A percentile compares a stretch with the other conserved stretches of the same genome.
Conservation (phyloP, 37 sponge, comb jelly and placozoan species). For the Hexactinellida sp. region DNA sequence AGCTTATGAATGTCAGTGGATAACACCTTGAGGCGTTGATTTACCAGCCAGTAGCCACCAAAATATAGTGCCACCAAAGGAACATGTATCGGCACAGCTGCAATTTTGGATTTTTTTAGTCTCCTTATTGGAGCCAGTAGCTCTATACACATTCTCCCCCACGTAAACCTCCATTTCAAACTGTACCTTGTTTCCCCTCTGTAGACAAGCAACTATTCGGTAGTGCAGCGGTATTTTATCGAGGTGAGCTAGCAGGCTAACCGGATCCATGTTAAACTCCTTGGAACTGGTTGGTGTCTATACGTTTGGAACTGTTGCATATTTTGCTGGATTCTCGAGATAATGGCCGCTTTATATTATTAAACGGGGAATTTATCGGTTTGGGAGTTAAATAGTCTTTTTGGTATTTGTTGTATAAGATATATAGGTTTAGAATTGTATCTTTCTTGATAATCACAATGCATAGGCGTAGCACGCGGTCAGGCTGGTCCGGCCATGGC, state of each 20-base stretch:
- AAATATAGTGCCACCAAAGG: too few relatives aligned
- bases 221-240: not conserved
- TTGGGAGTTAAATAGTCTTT: too few relatives aligned
- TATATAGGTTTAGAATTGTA: not conserved
- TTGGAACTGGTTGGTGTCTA: not conserved
- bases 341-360: not conserved
- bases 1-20: too few relatives aligned
- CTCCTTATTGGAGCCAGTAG: constrained; percentile 46
- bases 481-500: not conserved
- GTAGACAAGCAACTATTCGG: not conserved
- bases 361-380: not conserved
- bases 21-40: too few relatives aligned
- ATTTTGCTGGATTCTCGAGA: not conserved
- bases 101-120: too few relatives aligned
- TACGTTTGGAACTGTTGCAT: not conserved
- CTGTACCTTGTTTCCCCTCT: not conserved
- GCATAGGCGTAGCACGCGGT: not conserved
- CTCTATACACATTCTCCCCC: not conserved
- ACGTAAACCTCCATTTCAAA: not conserved
- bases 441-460: not conserved
- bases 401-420: not conserved
- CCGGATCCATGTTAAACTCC: not conserved
- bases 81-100: too few relatives aligned
- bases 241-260: not conserved
- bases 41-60: too few relatives aligned